Base-by-base conservation (phyloP, 2,888 invertebrate species). In the Alitta virens region DNA sequence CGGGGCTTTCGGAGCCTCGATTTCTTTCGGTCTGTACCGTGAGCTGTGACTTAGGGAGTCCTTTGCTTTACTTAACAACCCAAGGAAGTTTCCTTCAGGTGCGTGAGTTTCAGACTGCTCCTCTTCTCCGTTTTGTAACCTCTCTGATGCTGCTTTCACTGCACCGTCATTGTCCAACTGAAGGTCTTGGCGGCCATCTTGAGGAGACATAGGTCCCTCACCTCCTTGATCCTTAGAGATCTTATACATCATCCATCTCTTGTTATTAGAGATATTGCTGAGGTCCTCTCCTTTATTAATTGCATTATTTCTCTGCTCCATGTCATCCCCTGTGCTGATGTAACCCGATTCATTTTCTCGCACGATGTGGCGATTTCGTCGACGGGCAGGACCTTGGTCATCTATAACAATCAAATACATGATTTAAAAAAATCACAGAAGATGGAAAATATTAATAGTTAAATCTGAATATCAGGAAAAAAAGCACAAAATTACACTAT, bases 11-110 rank as follows among this genome's bases (percentile, higher is more conserved):
- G 56, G 55, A 26, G 60, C 53, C 7, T 21, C 54, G 14, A 51
- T 50, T 14, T 43, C 49, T 9, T 23, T 33, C 2, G 52, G 59
- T 16, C 27, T 69, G 66, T 3, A 60, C 56, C 90, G 91, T 80
- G 43, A 91, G 63, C 91, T 91, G 82, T 91, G 91, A 21, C 91
- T 91, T 74, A 94, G 84, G 72, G 92, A 94, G 82, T 93, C 92
- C 86, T 94, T 95, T 76, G 94, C 94, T 85, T 94, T 93, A 58
- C 90, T 91, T 70, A 95, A 92, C 71, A 95, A 86, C 53, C 94
- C 94, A 63, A 90, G 89, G 89, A 92, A 90, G 75, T 92, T 56
- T 12, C 68, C 64, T 16, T 56, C 43, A 3, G 61, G 61, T 5
- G 61, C 49, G 12, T 49, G 23, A 3, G 23, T 9, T 18, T 54